Percentiles rank a stretch among this genome's conserved stretches.
These are phyloP conservation scores for Himantopus leucocephalus DNA, from an alignment of 2,113 vertebrate species.

Conservation along the genomic window DNA sequence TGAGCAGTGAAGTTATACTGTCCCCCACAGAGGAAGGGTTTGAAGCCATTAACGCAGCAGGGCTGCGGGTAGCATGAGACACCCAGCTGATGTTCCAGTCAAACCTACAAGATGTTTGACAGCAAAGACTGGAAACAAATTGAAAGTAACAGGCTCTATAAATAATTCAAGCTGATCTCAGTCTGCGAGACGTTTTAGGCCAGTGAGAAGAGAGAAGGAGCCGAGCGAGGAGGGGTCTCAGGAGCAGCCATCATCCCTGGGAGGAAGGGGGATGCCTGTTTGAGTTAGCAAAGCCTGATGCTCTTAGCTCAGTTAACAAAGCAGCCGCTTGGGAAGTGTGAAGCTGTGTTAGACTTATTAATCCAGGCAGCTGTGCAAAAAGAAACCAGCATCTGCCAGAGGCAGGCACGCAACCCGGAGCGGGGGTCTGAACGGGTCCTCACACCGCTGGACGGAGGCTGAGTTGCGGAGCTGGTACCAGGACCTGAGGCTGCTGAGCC, in stretches of 20 bases:
- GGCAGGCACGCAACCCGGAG: not conserved
- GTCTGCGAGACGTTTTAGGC: not conserved
- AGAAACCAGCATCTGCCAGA: not conserved
- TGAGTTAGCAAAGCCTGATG: not conserved
- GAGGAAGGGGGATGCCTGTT: not conserved
- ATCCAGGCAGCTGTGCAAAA: not conserved
- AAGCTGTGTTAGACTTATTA: not conserved
- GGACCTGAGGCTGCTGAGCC: not conserved
- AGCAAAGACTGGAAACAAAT: constrained; percentile 1
- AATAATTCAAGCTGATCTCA: constrained; percentile 6
- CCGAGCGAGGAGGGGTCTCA: not conserved
- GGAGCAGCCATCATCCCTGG: not conserved
- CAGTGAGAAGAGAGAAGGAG: not conserved
- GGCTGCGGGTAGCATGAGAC: not conserved
- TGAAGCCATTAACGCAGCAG: not conserved
- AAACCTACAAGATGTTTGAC: not conserved
- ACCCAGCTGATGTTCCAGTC: not conserved
- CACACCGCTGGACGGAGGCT: accelerated
- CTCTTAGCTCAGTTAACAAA: not conserved
- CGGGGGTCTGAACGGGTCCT: accelerated
- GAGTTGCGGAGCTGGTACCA: not conserved
- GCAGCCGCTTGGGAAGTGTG: not conserved
- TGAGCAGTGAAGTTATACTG: not conserved
- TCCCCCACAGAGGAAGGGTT: not conserved
- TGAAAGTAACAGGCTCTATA: not conserved